phyloP scores from a whole-genome alignment of 1,140 invertebrate species.

The Cotesia typhae region DNA sequence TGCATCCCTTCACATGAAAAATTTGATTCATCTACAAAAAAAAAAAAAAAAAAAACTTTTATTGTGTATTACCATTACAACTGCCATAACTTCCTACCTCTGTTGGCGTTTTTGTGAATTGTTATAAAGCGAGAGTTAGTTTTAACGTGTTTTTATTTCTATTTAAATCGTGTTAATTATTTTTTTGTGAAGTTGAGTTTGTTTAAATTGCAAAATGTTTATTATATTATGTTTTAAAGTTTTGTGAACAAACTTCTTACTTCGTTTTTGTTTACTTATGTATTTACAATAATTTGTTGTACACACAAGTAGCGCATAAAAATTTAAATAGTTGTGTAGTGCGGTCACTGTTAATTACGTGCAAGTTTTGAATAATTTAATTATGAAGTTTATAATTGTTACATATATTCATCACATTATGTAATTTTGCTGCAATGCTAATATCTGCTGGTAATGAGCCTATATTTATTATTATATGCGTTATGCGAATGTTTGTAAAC shows the following conservation, averaged over 20 bases:
- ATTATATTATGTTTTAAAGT: slow-evolving; percentile 15
- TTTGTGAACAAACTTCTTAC: slow-evolving; percentile 29
- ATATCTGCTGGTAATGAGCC: slow-evolving; percentile 18
- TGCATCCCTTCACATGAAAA: slow-evolving; percentile 4
- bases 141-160: neutral
- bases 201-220: slow-evolving; percentile 21
- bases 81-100: too few relatives aligned
- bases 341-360: slow-evolving; percentile 36
- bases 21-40: slow-evolving; percentile 15
- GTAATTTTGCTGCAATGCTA: slow-evolving; percentile 19
- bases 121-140: neutral
- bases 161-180: slow-evolving; percentile 23
- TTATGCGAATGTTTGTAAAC: slow-evolving; percentile 25
- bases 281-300: slow-evolving; percentile 11
- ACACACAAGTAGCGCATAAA: slow-evolving; percentile 34
- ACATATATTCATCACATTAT: slow-evolving; percentile 4
- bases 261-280: slow-evolving; percentile 10
- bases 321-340: slow-evolving; percentile 37
- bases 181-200: slow-evolving; percentile 35
- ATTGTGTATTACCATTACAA: neutral
- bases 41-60: neutral
- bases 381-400: slow-evolving; percentile 23
- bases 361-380: slow-evolving; percentile 28
- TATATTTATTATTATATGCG: slow-evolving; percentile 7
- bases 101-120: slow-evolving; percentile 13